These are phyloP conservation scores for Ophion ellenae DNA, from an alignment of 2,888 invertebrate species.

Conservation along the genomic window DNA sequence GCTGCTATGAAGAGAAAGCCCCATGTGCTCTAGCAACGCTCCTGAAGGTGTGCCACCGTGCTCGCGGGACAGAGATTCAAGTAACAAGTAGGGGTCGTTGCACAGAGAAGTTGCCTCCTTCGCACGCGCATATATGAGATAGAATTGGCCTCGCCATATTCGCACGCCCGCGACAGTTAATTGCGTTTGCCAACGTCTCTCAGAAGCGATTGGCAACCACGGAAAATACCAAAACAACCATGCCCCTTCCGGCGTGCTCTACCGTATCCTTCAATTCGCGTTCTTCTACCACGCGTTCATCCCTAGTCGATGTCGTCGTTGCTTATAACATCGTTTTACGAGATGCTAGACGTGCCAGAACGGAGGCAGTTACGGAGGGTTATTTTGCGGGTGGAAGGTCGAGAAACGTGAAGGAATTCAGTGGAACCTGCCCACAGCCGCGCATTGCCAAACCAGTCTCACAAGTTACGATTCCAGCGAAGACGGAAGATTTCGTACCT, in stretches of 20 bases:
- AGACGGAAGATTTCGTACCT: constrained; percentile 25
- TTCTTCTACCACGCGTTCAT: constrained; percentile 50
- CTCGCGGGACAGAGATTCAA: constrained; percentile 35
- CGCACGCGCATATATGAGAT: constrained; percentile 47
- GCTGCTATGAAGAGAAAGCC: constrained; percentile 52
- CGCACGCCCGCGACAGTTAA: constrained; percentile 68
- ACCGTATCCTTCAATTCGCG: constrained; percentile 47
- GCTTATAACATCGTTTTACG: constrained; percentile 62
- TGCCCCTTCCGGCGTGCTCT: constrained; percentile 13
- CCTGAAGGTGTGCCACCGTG: constrained; percentile 39
- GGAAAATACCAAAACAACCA: constrained; percentile 51
- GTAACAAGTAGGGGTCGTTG: constrained; percentile 22
- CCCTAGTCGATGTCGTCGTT: constrained; percentile 56
- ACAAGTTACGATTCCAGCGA: constrained; percentile 49
- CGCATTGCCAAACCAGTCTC: constrained; percentile 46
- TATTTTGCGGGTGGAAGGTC: constrained; percentile 16
- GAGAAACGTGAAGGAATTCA: constrained; percentile 44
- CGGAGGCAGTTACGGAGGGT: constrained; percentile 27
- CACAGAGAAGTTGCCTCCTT: constrained; percentile 45
- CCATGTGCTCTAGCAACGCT: constrained; percentile 25
- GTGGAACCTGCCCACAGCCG: constrained; percentile 31
- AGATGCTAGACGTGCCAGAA: constrained; percentile 55
- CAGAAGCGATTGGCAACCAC: constrained; percentile 64
- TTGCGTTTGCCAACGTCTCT: constrained; percentile 69
- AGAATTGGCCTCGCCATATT: constrained; percentile 62